These are phyloP conservation scores for Bos taurus DNA, from an alignment of 2,113 vertebrate species.

Conservation along the genomic window DNA sequence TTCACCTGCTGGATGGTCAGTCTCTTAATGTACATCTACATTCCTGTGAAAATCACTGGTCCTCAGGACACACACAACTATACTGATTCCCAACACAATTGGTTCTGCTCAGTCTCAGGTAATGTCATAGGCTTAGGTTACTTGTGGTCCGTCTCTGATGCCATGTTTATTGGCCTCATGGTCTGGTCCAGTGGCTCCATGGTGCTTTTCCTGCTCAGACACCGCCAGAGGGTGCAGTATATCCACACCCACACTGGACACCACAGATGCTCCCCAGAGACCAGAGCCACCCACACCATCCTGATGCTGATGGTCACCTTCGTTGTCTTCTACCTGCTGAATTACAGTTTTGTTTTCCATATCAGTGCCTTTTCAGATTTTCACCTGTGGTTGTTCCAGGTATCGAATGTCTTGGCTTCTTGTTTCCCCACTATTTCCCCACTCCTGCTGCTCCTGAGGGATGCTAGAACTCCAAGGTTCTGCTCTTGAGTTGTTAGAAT, in stretches of 20 bases:
- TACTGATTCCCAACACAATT: neutral
- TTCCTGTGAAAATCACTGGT: neutral
- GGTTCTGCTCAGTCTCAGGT: neutral
- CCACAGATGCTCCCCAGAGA: too few species aligned
- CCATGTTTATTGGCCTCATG: neutral
- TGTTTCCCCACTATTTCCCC: neutral
- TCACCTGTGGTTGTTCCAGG: neutral
- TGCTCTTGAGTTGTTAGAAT: neutral
- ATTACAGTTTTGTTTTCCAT: neutral
- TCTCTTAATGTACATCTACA: neutral
- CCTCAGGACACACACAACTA: accelerated
- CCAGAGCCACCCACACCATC: neutral
- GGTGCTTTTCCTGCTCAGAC: too few species aligned
- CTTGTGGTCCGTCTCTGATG: accelerated
- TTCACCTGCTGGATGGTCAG: neutral
- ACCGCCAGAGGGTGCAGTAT: too few species aligned
- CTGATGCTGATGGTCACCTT: neutral
- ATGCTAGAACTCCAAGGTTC: neutral
- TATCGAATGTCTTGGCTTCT: neutral
- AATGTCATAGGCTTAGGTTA: accelerated
- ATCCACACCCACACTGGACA: too few species aligned
- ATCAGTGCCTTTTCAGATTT: neutral
- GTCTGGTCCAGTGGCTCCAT: neutral
- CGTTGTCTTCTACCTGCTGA: neutral
- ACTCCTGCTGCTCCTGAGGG: neutral